Percentiles rank a stretch among this genome's conserved stretches.
phyloP scores from a whole-genome alignment of 2,113 vertebrate species.

The Ictidomys tridecemlineatus region DNA sequence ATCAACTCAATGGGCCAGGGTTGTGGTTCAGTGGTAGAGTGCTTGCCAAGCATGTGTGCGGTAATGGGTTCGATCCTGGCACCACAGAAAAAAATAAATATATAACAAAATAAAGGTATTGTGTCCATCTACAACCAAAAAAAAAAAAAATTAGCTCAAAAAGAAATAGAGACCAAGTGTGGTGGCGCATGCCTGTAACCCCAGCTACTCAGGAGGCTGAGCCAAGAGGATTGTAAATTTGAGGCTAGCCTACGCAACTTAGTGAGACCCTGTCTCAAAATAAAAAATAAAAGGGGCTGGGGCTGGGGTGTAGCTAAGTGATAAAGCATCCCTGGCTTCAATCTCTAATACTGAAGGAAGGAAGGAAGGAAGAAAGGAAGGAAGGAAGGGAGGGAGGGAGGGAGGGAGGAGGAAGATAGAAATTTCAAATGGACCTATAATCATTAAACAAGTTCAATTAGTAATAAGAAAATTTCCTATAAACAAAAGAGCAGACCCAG shows the following conservation, averaged over 20 bases:
- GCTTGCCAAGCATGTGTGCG: too few species aligned
- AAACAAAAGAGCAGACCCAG: not conserved
- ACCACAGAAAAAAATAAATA: too few species aligned
- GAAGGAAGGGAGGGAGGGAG: not conserved
- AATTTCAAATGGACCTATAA: not conserved
- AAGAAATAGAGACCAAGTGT: not conserved
- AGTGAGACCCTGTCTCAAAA: not conserved
- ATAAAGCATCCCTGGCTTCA: not conserved
- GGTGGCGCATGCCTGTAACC: not conserved
- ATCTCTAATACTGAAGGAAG: too few species aligned
- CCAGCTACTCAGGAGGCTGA: not conserved
- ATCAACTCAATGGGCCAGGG: too few species aligned
- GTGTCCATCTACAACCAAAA: too few species aligned
- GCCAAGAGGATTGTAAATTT: not conserved
- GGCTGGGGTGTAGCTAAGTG: not conserved
- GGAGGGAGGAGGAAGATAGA: too few species aligned
- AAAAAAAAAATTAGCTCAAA: too few species aligned
- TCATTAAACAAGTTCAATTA: not conserved
- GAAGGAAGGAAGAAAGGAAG: too few species aligned
- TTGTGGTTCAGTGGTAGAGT: too few species aligned
- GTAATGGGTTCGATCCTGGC: too few species aligned
- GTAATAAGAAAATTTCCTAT: constrained; percentile 12
- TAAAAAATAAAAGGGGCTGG: not conserved
- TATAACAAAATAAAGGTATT: too few species aligned
- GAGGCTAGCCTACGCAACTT: not conserved